phyloP scores from a whole-genome alignment of 2,888 invertebrate genomes.

The Temnothorax unifasciatus region DNA sequence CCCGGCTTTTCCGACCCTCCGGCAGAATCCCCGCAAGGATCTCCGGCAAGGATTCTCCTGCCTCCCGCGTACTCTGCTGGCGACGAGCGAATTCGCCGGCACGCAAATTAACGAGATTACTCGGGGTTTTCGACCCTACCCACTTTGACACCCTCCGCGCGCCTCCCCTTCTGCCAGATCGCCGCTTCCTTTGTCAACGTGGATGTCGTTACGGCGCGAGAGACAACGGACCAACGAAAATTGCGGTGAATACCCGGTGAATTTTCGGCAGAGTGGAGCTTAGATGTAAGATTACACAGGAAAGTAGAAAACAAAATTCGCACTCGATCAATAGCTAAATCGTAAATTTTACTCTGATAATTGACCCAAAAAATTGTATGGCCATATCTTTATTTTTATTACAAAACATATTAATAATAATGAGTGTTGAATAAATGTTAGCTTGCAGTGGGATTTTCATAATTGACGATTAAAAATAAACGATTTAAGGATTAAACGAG shows the following conservation, averaged over 20 bases:
- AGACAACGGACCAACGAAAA: slow-evolving; percentile 51
- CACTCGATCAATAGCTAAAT: background rate
- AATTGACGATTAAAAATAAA: background rate
- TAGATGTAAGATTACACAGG: slow-evolving; percentile 12
- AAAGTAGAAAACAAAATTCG: background rate
- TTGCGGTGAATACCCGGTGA: slow-evolving; percentile 29
- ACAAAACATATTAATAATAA: background rate
- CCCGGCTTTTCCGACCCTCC: slow-evolving; percentile 70
- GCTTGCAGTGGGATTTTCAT: background rate
- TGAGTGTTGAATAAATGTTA: background rate
- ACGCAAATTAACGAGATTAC: slow-evolving; percentile 82
- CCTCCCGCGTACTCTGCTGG: slow-evolving; percentile 45
- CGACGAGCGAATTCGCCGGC: slow-evolving; percentile 70
- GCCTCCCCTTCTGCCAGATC: slow-evolving; percentile 52
- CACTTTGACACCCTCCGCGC: slow-evolving; percentile 35
- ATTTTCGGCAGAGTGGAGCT: slow-evolving; percentile 32
- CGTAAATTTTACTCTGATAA: background rate
- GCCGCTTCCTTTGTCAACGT: slow-evolving; percentile 64
- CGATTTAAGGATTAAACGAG: background rate
- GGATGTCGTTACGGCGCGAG: slow-evolving; percentile 44
- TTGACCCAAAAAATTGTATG: background rate
- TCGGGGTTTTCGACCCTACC: slow-evolving; percentile 62
- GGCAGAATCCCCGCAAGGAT: slow-evolving; percentile 60
- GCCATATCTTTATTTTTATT: background rate
- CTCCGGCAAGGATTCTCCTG: slow-evolving; percentile 64